Evolutionary conservation across 2,888 invertebrate species (phyloP), one percentile per base, ranked within the genome.

Genomic region (Melinaea marsaeus): DNA sequence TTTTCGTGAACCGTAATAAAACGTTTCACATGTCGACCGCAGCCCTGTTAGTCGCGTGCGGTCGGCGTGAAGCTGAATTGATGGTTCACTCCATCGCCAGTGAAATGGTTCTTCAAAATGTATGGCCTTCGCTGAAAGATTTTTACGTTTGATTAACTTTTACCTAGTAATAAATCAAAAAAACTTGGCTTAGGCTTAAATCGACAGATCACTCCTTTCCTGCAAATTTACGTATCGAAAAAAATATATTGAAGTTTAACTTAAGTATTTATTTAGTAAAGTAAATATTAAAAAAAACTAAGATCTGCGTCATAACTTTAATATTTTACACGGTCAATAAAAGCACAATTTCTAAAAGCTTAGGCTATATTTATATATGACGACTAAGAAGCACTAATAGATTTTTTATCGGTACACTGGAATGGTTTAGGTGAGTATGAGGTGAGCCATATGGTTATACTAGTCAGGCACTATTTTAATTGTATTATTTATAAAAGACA

Each of bases 61-160:
- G 84, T 80, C 85, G 86, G 87, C 87, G 82, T 84, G 83, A 83
- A 84, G 79, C 86, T 80, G 86, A 87, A 89, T 89, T 89, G 88
- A 89, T 89, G 86, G 87, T 84, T 85, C 88, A 84, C 88, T 87
- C 86, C 86, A 85, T 87, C 84, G 85, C 79, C 86, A 83, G 85
- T 83, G 86, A 86, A 89, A 88, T 87, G 88, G 87, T 84, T 85
- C 88, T 88, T 88, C 88, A 88, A 87, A 89, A 85, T 81, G 85
- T 81, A 86, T 83, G 83, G 80, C 79, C 85, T 77, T 79, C 78
- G 81, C 85, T 85, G 84, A 86, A 84, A 84, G 86, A 87, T 88
- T 86, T 87, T 88, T 82, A 88, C 88, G 86, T 84, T 85, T 88
- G 86, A 88, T 88, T 88, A 88, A 88, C 85, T 87, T 86, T 67